A percentile compares a stretch with the other conserved stretches of the same genome.
Evolutionary conservation across 2,888 invertebrate species (phyloP).

Genomic region (Epinotia demarniana): DNA sequence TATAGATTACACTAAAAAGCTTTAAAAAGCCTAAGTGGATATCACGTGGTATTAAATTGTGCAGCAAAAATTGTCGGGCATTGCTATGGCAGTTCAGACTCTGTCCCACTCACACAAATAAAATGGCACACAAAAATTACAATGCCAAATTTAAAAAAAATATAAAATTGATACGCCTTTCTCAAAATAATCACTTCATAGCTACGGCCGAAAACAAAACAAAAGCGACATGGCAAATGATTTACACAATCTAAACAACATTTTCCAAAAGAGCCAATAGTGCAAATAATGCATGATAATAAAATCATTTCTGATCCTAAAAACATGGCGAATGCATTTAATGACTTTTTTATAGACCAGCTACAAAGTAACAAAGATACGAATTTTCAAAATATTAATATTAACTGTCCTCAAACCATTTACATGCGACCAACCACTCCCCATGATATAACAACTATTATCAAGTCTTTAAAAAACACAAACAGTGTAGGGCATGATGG

Average conservation of each 20-base stretch:
- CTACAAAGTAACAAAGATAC: too few species aligned
- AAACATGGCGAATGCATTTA: too few species aligned
- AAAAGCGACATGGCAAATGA: not conserved
- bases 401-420: not conserved
- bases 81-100: not conserved
- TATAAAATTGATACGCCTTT: not conserved
- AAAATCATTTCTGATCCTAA: too few species aligned
- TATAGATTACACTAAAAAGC: not conserved
- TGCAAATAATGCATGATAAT: not conserved
- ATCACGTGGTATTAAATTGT: not conserved
- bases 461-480: not conserved
- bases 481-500: not conserved
- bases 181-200: too few species aligned
- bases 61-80: not conserved
- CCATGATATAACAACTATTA: not conserved
- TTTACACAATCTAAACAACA: not conserved
- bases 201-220: not conserved
- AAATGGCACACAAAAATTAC: not conserved
- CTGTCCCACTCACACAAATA: not conserved
- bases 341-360: too few species aligned
- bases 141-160: not conserved
- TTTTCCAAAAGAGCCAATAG: too few species aligned
- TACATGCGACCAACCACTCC: not conserved
- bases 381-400: too few species aligned
- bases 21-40: not conserved